A percentile compares a stretch with the other conserved stretches of the same genome.
These are phyloP conservation scores for Trachurus trachurus DNA, from an alignment of 2,797 vertebrate genomes.

Conservation along the genomic window DNA sequence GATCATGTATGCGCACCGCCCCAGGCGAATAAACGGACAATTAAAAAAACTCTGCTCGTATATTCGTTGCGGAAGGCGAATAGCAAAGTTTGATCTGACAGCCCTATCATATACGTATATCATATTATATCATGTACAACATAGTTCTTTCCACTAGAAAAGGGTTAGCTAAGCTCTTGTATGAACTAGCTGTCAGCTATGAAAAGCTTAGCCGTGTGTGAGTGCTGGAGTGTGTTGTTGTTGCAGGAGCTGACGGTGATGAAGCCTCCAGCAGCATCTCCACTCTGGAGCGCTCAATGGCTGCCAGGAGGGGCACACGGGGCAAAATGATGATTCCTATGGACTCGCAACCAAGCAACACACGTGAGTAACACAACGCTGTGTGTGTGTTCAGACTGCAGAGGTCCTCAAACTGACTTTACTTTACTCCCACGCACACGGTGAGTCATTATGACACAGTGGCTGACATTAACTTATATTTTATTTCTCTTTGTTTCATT, in stretches of 20 bases:
- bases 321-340: constrained; percentile 97
- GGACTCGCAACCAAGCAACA: constrained; percentile 93
- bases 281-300: constrained; percentile 92
- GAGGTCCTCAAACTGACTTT: neutral
- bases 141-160: neutral
- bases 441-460: no score
- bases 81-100: no score
- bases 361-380: constrained; percentile 83
- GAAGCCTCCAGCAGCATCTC: constrained; percentile 93
- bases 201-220: neutral
- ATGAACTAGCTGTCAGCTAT: neutral
- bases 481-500: neutral
- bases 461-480: neutral
- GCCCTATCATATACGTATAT: no score
- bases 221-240: neutral
- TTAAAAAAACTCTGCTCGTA: no score
- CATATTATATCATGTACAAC: neutral
- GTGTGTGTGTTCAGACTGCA: neutral
- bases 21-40: no score
- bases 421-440: neutral
- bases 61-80: no score
- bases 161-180: neutral
- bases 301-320: constrained; percentile 90
- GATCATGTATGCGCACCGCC: no score
- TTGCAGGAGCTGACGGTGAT: constrained; percentile 88